phyloP scores from a whole-genome alignment of 2,888 invertebrate species.

The Calameuta pallipes region DNA sequence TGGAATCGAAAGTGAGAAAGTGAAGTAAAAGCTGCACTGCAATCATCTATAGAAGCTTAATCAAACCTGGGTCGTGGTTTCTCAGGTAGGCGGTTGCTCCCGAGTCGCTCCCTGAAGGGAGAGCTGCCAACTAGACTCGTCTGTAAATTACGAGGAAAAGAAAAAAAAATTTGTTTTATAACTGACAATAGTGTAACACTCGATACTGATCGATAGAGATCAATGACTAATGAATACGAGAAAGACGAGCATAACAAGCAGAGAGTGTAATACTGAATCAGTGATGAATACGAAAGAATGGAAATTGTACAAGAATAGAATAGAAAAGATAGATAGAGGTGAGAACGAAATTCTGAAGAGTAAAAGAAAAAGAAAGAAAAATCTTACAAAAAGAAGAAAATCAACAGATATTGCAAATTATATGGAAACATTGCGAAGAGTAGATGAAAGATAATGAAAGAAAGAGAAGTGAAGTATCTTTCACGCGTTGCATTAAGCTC shows the following conservation, averaged over 20 bases:
- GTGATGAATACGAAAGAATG: constrained; percentile 12
- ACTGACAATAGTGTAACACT: not conserved
- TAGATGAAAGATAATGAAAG: not conserved
- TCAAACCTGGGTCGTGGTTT: constrained; percentile 84
- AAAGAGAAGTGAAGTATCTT: constrained; percentile 25
- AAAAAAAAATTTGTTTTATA: not conserved
- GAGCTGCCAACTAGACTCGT: constrained; percentile 75
- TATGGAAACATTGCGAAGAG: not conserved
- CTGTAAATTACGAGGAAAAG: constrained; percentile 66
- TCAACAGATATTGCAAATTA: not conserved
- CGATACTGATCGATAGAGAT: constrained; percentile 21
- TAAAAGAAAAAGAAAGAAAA: not conserved
- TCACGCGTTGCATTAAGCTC: constrained; percentile 39
- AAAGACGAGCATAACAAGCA: constrained; percentile 12
- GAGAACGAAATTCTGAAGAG: constrained; percentile 1
- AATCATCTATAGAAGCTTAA: constrained; percentile 40
- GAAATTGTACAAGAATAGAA: not conserved
- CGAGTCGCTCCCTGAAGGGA: constrained; percentile 89
- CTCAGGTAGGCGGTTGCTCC: constrained; percentile 88
- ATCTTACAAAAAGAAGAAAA: not conserved
- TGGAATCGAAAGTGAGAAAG: constrained; percentile 31
- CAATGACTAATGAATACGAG: constrained; percentile 32
- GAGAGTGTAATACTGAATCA: constrained; percentile 4
- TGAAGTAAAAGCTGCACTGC: constrained; percentile 52
- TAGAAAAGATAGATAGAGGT: not conserved